These are phyloP conservation scores for Hypanus sabinus DNA, from an alignment of 2,113 vertebrate species.

Conservation along the genomic window DNA sequence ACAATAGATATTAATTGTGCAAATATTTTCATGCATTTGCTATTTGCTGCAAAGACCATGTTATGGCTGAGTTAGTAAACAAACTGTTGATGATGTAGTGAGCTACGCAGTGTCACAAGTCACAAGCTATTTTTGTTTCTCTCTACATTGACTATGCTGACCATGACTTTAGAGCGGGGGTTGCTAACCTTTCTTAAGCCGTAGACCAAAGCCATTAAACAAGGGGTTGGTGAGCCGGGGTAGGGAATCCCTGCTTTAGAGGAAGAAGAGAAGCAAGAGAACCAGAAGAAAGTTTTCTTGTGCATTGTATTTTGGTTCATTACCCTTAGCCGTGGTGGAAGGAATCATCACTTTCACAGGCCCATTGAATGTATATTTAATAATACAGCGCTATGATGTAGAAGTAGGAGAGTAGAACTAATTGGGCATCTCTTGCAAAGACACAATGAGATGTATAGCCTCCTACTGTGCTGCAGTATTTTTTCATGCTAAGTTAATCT, in stretches of 20 bases:
- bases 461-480: background rate
- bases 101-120: background rate
- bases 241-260: background rate
- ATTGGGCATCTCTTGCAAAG: background rate
- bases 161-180: background rate
- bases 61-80: background rate
- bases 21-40: background rate
- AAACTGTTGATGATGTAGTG: background rate
- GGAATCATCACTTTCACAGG: background rate
- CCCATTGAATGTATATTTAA: background rate
- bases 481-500: background rate
- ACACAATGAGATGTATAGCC: background rate
- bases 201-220: too few species aligned
- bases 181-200: too few species aligned
- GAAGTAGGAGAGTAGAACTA: background rate
- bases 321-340: background rate
- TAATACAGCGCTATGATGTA: background rate
- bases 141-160: background rate
- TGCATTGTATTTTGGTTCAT: background rate
- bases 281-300: background rate
- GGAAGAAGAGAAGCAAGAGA: background rate
- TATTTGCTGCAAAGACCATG: background rate
- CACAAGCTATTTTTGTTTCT: background rate
- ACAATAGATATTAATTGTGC: background rate
- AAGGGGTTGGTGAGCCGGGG: too few species aligned